Evolutionary conservation across 2,113 vertebrate species (phyloP).

Genomic region (Stigmatopora argus): DNA sequence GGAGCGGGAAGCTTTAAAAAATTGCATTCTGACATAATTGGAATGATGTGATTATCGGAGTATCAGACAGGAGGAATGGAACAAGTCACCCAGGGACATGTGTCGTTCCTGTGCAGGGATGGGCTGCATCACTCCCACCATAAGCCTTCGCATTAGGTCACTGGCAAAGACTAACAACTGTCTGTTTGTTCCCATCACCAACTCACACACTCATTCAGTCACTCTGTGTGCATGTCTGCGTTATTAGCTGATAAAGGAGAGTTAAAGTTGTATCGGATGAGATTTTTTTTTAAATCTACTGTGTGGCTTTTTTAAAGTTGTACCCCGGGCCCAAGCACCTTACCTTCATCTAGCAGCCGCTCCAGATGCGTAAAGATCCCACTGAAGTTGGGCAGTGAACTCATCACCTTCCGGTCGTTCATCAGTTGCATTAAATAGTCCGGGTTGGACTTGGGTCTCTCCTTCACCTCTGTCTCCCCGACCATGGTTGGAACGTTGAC

Average conservation of each 20-base stretch:
- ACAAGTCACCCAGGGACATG: conserved; percentile 41
- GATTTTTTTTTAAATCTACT: conserved; percentile 19
- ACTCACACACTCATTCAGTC: conserved; percentile 29
- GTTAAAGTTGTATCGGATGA: not conserved
- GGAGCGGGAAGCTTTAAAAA: not conserved
- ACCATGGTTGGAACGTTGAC: conserved; percentile 74
- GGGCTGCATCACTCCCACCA: conserved; percentile 65
- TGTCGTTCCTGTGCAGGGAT: conserved; percentile 58
- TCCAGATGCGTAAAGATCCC: conserved; percentile 98
- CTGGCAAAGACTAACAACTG: conserved; percentile 68
- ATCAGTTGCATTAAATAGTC: conserved; percentile 98
- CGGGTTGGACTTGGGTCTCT: conserved; percentile 94
- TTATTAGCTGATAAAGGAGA: not conserved
- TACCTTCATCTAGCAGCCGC: conserved; percentile 94
- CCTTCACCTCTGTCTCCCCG: conserved; percentile 96
- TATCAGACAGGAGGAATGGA: conserved; percentile 11
- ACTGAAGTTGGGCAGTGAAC: conserved; percentile 97
- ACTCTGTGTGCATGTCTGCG: conserved; percentile 21
- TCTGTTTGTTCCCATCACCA: conserved; percentile 67
- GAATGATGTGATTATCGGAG: conserved; percentile 2
- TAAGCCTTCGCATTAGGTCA: conserved; percentile 68
- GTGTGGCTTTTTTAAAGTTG: conserved; percentile 1
- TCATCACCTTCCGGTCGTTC: conserved; percentile 98
- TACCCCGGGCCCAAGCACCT: not conserved
- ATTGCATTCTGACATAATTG: not conserved